Percentiles rank a stretch among this genome's conserved stretches.
Evolutionary conservation across 2,797 vertebrate genomes (phyloP).

Genomic region (Varecia variegata): DNA sequence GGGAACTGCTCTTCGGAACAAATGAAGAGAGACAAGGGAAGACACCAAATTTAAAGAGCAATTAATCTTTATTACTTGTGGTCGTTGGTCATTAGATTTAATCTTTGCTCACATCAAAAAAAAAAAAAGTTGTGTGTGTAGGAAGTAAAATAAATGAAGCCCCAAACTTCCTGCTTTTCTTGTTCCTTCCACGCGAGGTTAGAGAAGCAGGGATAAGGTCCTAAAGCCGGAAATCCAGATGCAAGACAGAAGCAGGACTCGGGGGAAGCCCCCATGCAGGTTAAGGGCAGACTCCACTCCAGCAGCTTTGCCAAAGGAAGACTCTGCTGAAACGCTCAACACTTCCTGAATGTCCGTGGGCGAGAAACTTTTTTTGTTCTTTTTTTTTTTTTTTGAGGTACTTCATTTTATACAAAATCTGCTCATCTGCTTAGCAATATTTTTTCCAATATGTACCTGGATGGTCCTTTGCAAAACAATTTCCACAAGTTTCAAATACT

Average conservation of each 20-base stretch:
- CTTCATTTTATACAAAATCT: background rate
- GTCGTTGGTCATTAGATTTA: background rate
- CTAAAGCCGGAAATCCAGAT: background rate
- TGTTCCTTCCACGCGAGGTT: too few species aligned
- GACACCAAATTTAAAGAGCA: background rate
- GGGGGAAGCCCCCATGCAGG: fast-evolving
- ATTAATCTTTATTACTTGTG: background rate
- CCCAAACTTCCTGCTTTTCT: too few species aligned
- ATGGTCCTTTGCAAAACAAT: background rate
- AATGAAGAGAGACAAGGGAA: background rate
- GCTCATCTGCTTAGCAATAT: background rate
- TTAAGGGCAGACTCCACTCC: background rate
- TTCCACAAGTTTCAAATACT: background rate
- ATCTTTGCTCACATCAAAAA: background rate
- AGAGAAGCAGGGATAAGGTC: background rate
- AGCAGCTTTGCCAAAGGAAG: too few species aligned
- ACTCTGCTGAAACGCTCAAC: fast-evolving
- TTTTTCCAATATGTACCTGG: background rate
- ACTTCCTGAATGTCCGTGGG: fast-evolving
- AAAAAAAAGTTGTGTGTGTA: background rate
- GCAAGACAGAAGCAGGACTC: too few species aligned
- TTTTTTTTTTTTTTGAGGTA: background rate
- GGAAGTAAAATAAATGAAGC: background rate
- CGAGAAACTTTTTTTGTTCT: background rate
- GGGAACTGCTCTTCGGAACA: background rate